phyloP scores from a whole-genome alignment of 2,888 invertebrate genomes.

The Vesta saturnalis region DNA sequence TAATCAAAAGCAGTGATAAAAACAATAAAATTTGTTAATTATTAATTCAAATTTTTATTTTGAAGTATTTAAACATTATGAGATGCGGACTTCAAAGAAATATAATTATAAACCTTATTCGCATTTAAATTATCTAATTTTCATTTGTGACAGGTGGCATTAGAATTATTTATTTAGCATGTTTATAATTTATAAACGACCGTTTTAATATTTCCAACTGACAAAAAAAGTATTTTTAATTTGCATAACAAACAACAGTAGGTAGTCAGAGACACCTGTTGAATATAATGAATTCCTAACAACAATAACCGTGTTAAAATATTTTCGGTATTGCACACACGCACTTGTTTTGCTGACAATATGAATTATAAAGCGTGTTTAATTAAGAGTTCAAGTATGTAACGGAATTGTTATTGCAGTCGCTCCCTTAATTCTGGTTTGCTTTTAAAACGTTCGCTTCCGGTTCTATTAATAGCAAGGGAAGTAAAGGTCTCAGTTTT shows the following conservation, averaged over 20 bases:
- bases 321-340: conserved; percentile 7
- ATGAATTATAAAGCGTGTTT: neutral
- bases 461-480: conserved; percentile 8
- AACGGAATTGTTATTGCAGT: conserved; percentile 12
- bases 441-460: conserved; percentile 3
- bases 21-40: too few relatives aligned
- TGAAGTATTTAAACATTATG: too few relatives aligned
- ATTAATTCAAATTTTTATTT: too few relatives aligned
- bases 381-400: conserved; percentile 7
- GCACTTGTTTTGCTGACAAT: conserved; percentile 3
- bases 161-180: neutral
- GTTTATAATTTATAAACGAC: neutral
- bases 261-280: conserved; percentile 7
- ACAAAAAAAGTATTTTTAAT: neutral
- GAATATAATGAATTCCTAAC: conserved; percentile 4
- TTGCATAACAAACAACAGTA: conserved; percentile 8
- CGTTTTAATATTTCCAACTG: neutral
- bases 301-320: neutral
- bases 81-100: too few relatives aligned
- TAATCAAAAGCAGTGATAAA: too few relatives aligned
- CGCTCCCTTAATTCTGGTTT: conserved; percentile 7
- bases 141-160: too few relatives aligned
- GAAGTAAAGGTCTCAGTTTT: conserved; percentile 12
- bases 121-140: too few relatives aligned
- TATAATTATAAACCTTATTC: too few relatives aligned